Base-by-base conservation (phyloP, 2,888 invertebrate species). In the Phaonia tiefii region DNA sequence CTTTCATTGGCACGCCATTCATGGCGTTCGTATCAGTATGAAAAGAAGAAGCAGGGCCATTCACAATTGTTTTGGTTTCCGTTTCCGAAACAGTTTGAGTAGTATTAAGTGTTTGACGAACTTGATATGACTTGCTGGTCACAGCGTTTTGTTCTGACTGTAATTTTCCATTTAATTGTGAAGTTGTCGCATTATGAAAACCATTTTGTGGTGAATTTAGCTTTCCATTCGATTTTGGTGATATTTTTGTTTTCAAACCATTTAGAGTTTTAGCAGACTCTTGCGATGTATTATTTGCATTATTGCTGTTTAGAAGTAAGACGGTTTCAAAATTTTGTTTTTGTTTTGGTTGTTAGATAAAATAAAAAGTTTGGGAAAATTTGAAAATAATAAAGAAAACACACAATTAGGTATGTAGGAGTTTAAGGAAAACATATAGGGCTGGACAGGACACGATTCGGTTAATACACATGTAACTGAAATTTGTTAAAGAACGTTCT, bases 401-500 rank as follows among this genome's bases (percentile, higher is more conserved):
- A 65, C 72, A 65, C 63, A 54, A 3, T 5, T 8, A 31, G 4
- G 8, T 31, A 31, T 39, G 15, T 63, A 72, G 51, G 20, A 67
- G 65, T 26, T 13, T 10, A 72, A 17, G 15, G 25, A 20, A 56
- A 13, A 42, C 54, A 60, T 13, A 22, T 39, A 11, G 71, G 78
- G 74, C 66, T 73, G 42, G 81, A 84, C 84, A 63, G 60, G 67
- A 78, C 81, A 80, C 49, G 73, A 69, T 54, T 51, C n/a, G 42
- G 39, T 63, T 42, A 42, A 63, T 63, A 22, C 17, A 8, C 11
- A 37, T 63, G 42, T 15, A 22, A 42, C 42, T 42, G 63, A 11
- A 37, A 37, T 37, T 39, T 17, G 42, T 63, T 63, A 63, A 39
- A 42, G n/a, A 63, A 63, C 42, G 8, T 31, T 42, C 63, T 63